A percentile compares a stretch with the other conserved stretches of the same genome.
phyloP scores from a whole-genome alignment of 2,113 vertebrate species.

The Apistogramma diplotaenia region DNA sequence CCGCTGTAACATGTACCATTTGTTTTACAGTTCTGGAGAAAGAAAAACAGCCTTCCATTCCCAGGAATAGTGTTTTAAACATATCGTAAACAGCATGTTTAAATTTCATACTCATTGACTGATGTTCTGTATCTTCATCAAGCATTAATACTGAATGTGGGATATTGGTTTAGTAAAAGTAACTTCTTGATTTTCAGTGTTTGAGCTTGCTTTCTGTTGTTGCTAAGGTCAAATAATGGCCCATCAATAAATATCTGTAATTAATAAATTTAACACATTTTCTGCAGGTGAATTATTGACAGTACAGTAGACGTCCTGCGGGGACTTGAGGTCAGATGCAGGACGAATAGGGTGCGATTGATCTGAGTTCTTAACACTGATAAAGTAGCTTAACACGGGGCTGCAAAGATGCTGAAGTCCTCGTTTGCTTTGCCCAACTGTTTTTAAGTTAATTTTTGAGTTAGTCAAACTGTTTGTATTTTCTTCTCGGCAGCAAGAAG shows the following conservation, averaged over 20 bases:
- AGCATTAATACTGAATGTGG: background rate
- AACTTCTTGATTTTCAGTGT: background rate
- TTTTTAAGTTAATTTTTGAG: conserved; percentile 13
- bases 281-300: background rate
- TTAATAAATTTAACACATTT: background rate
- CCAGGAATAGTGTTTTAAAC: background rate
- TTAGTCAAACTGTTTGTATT: background rate
- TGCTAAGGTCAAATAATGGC: background rate
- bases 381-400: background rate
- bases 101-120: background rate
- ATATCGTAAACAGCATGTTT: background rate
- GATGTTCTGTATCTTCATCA: background rate
- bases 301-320: background rate
- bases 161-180: background rate
- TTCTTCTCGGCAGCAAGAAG: background rate
- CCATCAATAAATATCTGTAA: background rate
- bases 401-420: background rate
- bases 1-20: background rate
- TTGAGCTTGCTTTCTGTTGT: background rate
- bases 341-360: background rate
- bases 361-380: background rate
- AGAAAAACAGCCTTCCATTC: background rate
- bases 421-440: background rate
- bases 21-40: background rate
- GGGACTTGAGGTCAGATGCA: background rate